Evolutionary conservation across 2,113 vertebrate genomes (phyloP).

Genomic region (Amphiprion ocellaris): DNA sequence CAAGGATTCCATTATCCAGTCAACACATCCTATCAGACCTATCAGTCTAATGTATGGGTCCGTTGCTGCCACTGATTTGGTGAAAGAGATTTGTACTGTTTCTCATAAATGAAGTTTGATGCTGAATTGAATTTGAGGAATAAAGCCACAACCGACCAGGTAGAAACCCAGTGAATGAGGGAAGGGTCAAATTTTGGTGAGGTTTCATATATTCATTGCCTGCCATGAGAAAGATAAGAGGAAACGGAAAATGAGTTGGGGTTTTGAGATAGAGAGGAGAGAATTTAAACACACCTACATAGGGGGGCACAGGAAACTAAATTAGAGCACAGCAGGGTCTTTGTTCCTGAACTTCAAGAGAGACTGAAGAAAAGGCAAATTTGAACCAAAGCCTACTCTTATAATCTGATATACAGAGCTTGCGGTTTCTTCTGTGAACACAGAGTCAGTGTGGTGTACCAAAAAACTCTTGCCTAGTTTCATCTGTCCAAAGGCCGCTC

Average conservation of each 20-base stretch:
- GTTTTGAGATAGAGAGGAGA: background rate
- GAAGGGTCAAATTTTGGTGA: background rate
- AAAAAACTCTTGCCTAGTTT: background rate
- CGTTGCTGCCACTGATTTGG: background rate
- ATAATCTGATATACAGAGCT: background rate
- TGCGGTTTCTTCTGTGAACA: background rate
- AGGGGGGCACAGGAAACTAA: background rate
- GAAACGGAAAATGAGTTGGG: background rate
- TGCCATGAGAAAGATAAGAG: background rate
- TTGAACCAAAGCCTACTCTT: background rate
- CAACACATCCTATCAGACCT: background rate
- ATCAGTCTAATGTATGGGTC: background rate
- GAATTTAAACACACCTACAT: background rate
- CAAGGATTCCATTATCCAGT: background rate
- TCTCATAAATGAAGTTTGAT: background rate
- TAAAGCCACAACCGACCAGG: background rate
- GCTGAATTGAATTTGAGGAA: background rate
- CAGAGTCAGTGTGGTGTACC: background rate
- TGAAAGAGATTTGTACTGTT: background rate
- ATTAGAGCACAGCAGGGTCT: background rate
- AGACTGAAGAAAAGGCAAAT: too few species aligned
- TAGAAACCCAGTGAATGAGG: background rate
- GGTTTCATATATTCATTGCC: background rate
- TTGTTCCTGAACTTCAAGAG: background rate
- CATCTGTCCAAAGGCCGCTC: too few species aligned